Conservation (phyloP, 1,140 invertebrate genomes). For the Anoplolepis gracilipes region DNA sequence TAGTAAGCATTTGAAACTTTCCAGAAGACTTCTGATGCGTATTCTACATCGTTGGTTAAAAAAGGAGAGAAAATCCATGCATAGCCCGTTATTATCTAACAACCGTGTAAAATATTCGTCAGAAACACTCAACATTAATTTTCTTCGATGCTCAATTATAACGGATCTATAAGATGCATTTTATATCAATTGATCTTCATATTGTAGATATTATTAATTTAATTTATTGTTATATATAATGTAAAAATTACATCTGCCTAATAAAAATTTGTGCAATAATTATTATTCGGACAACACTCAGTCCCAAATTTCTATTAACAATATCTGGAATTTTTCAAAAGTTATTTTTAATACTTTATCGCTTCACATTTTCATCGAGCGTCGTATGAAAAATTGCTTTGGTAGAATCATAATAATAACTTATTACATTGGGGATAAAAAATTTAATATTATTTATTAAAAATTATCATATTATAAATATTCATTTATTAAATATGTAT, state of each 20-base stretch:
- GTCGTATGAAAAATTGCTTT: neutral
- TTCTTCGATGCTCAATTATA: neutral
- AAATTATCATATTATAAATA: neutral
- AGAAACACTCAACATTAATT: constrained; percentile 14
- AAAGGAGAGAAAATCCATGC: neutral
- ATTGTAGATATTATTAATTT: neutral
- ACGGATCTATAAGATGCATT: neutral
- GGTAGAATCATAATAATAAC: neutral
- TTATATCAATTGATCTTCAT: neutral
- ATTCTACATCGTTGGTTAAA: neutral
- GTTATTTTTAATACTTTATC: neutral
- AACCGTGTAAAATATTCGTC: constrained; percentile 38
- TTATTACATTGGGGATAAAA: neutral
- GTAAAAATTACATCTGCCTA: neutral
- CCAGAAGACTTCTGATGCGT: constrained; percentile 12
- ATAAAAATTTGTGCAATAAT: neutral
- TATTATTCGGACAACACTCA: neutral
- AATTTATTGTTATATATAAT: neutral
- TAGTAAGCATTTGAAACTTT: constrained; percentile 2
- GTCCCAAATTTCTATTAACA: neutral
- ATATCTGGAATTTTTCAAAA: neutral
- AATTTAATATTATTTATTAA: constrained; percentile 5
- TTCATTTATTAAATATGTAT: neutral
- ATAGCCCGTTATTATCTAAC: constrained; percentile 10
- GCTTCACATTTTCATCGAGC: neutral